Evolutionary conservation across 2,113 vertebrate genomes (phyloP).

Genomic region (Oxygymnocypris stewartii): DNA sequence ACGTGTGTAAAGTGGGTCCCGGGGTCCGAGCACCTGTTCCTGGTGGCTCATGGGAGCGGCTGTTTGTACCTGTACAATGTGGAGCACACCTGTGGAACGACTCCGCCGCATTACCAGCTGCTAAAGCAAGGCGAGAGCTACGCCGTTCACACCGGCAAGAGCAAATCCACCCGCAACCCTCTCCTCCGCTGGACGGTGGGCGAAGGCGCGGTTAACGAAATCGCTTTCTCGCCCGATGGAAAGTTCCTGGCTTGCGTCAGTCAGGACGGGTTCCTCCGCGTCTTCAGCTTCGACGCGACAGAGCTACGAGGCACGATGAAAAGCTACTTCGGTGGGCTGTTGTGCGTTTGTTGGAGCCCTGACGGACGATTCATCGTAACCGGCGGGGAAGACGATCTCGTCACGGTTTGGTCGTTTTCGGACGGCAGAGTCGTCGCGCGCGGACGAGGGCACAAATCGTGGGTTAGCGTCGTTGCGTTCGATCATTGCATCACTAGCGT

Average conservation of each 20-base stretch:
- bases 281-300: constrained; percentile 94
- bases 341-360: constrained; percentile 97
- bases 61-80: constrained; percentile 98
- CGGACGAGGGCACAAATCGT: constrained; percentile 96
- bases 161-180: constrained; percentile 97
- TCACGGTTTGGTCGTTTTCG: constrained; percentile 96
- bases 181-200: constrained; percentile 97
- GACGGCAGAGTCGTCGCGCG: constrained; percentile 95
- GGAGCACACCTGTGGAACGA: constrained; percentile 94
- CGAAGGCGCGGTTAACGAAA: constrained; percentile 96
- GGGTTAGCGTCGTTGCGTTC: constrained; percentile 97
- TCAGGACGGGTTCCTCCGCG: constrained; percentile 95
- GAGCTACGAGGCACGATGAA: constrained; percentile 98
- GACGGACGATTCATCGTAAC: constrained; percentile 96
- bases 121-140: constrained; percentile 97
- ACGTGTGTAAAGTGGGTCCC: constrained; percentile 98
- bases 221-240: constrained; percentile 96
- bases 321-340: constrained; percentile 97
- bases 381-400: constrained; percentile 96
- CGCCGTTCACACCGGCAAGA: constrained; percentile 97
- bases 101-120: constrained; percentile 97
- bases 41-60: constrained; percentile 96
- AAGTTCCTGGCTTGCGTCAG: constrained; percentile 95
- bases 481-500: constrained; percentile 97
- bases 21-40: constrained; percentile 95